Evolutionary conservation across 1,140 invertebrate genomes (phyloP).

Genomic region (Dolichoris vasculosae): DNA sequence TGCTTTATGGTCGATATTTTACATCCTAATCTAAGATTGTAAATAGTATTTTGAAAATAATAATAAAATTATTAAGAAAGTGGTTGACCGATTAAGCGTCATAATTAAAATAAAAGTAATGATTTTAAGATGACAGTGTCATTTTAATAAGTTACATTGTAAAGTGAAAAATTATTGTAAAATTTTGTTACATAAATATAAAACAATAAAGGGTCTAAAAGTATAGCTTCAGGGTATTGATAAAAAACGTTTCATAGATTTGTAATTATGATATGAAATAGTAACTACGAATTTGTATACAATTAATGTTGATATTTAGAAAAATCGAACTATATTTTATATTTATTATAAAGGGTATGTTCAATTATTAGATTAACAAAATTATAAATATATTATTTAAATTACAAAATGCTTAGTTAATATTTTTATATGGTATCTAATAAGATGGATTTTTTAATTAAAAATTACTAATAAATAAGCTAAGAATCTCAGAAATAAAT

Average conservation of each 20-base stretch:
- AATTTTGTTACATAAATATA: conserved; percentile 51
- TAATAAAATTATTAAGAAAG: conserved; percentile 6
- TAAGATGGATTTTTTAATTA: too few species aligned
- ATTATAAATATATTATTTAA: not conserved
- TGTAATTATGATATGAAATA: conserved; percentile 40
- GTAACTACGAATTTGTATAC: not conserved
- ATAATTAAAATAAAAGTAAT: not conserved
- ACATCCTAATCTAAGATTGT: conserved; percentile 25
- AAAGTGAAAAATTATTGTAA: conserved; percentile 35
- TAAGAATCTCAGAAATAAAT: too few species aligned
- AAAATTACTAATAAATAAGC: too few species aligned
- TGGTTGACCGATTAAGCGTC: not conserved
- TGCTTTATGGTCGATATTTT: conserved; percentile 39
- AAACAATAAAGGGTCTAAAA: conserved; percentile 35
- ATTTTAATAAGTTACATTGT: conserved; percentile 21
- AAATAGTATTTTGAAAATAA: conserved; percentile 40
- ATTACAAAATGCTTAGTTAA: not conserved
- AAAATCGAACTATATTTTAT: not conserved
- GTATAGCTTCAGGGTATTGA: conserved; percentile 63
- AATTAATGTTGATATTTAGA: not conserved
- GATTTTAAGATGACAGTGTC: conserved; percentile 34
- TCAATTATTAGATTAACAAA: not conserved
- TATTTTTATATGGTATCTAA: too few species aligned
- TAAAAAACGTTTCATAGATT: conserved; percentile 61
- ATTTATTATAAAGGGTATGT: not conserved